These are phyloP conservation scores for Gallinago stenura DNA, from an alignment of 2,797 vertebrate species.

Conservation along the genomic window DNA sequence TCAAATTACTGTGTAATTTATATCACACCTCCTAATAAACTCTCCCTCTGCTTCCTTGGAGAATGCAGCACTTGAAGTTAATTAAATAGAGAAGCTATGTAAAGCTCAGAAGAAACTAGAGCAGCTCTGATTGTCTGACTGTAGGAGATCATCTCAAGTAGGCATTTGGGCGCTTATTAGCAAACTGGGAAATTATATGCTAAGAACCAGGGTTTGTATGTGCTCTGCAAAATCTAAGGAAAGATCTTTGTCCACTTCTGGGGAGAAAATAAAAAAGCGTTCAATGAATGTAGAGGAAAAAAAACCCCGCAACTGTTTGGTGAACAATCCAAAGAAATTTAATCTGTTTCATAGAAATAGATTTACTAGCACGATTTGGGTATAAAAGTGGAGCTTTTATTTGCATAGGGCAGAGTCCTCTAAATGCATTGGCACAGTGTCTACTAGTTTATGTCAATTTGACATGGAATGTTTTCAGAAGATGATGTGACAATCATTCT, in stretches of 20 bases:
- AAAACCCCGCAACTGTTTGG: not conserved
- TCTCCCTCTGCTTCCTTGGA: constrained; percentile 41
- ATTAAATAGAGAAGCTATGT: constrained; percentile 63
- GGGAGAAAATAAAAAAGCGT: not conserved
- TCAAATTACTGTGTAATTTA: constrained; percentile 47
- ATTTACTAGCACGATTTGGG: not conserved
- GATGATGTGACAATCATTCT: not conserved
- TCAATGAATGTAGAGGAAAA: not conserved
- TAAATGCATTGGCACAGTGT: not conserved
- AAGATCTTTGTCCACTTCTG: not conserved
- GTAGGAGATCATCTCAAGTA: constrained; percentile 37
- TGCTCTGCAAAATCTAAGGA: not conserved
- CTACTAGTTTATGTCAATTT: not conserved
- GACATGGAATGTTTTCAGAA: not conserved
- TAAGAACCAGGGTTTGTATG: not conserved
- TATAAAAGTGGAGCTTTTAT: not conserved
- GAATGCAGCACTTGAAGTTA: constrained; percentile 59
- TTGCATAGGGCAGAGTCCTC: not conserved
- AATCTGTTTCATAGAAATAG: not conserved
- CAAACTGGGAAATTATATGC: constrained; percentile 5
- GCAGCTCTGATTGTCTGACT: constrained; percentile 49
- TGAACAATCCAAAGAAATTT: not conserved
- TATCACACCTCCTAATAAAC: constrained; percentile 51
- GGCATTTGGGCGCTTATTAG: constrained; percentile 26
- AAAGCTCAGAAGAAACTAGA: constrained; percentile 53